A percentile compares a stretch with the other conserved stretches of the same genome.
Conservation (phyloP, 2,797 vertebrate species). For the Nyctibius grandis region DNA sequence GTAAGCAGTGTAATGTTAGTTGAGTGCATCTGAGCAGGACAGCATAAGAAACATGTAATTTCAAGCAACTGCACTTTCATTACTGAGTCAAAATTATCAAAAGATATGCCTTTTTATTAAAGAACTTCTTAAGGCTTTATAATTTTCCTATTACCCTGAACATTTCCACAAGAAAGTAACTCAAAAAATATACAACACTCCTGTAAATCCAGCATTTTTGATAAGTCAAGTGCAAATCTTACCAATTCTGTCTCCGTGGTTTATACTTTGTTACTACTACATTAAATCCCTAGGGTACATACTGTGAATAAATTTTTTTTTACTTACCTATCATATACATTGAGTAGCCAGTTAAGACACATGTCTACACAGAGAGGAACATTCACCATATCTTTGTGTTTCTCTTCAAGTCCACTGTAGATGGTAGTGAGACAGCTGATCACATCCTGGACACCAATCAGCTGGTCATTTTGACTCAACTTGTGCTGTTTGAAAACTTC, state of each 20-base stretch:
- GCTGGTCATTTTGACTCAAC: slow-evolving; percentile 87
- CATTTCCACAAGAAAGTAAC: neutral
- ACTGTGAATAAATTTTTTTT: neutral
- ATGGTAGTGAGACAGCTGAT: slow-evolving; percentile 92
- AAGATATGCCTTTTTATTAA: neutral
- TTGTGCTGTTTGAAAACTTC: slow-evolving; percentile 92
- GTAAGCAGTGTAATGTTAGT: neutral
- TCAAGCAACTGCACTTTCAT: neutral
- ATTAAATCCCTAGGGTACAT: neutral
- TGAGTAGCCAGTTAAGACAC: slow-evolving; percentile 98
- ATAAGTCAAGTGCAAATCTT: neutral
- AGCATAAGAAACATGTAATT: neutral
- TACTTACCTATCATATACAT: slow-evolving; percentile 95
- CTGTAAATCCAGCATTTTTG: neutral
- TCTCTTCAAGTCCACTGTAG: slow-evolving; percentile 92
- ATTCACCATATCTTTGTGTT: slow-evolving; percentile 93
- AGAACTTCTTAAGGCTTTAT: neutral
- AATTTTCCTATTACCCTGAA: neutral
- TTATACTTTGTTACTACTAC: neutral
- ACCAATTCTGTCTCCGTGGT: neutral
- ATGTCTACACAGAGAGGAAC: slow-evolving; percentile 95
- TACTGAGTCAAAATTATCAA: neutral
- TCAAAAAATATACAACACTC: neutral
- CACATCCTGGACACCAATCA: slow-evolving; percentile 88
- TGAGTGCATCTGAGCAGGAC: neutral